These are phyloP conservation scores for Anolis sagrei DNA, from an alignment of 2,113 vertebrate genomes.

Conservation along the genomic window DNA sequence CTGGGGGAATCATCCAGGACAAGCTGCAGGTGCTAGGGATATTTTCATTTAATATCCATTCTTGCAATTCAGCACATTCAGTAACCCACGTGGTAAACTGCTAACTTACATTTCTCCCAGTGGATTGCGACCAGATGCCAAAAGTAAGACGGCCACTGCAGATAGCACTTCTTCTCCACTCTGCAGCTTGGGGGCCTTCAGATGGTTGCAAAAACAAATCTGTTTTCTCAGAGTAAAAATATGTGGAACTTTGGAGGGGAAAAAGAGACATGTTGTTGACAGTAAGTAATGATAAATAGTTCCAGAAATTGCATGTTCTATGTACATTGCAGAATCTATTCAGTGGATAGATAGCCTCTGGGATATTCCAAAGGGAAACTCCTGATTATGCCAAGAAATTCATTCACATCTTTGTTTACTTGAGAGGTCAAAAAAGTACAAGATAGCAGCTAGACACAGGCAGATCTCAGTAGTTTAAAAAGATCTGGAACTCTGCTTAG, in stretches of 20 bases:
- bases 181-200: constrained; percentile 67
- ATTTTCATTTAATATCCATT: constrained; percentile 88
- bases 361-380: constrained; percentile 26
- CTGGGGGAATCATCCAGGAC: constrained; percentile 80
- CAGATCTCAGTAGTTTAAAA: not conserved
- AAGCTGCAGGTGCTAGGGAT: constrained; percentile 85
- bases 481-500: not conserved
- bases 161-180: constrained; percentile 68
- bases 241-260: constrained; percentile 52
- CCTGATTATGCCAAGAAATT: constrained; percentile 29
- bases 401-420: constrained; percentile 10
- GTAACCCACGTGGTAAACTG: constrained; percentile 85
- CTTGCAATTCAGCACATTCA: constrained; percentile 88
- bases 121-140: constrained; percentile 70
- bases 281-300: constrained; percentile 71
- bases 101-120: constrained; percentile 82
- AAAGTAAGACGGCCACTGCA: constrained; percentile 69
- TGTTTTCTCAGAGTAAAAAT: constrained; percentile 64
- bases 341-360: constrained; percentile 55
- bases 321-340: constrained; percentile 55
- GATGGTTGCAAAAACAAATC: constrained; percentile 74
- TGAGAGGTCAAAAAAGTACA: constrained; percentile 26
- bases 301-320: constrained; percentile 57
- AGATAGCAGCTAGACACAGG: not conserved
- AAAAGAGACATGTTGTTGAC: constrained; percentile 70